Evolutionary conservation across 2,797 vertebrate species (phyloP).

Genomic region (Periparus ater): DNA sequence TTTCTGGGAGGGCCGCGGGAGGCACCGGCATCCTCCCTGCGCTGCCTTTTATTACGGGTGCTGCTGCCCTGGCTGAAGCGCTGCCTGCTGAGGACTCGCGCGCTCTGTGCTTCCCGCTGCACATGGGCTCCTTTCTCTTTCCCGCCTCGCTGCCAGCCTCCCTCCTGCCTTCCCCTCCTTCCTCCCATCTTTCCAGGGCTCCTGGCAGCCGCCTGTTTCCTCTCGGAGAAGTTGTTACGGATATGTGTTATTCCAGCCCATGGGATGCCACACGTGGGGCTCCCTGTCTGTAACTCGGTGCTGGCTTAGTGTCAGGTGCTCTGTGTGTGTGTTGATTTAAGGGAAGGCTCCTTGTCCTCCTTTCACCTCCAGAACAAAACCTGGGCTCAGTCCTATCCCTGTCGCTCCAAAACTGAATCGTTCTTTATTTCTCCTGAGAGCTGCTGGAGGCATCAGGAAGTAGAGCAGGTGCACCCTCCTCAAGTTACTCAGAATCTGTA

Average conservation of each 20-base stretch:
- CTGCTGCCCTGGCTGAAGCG: background rate
- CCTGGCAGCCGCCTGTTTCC: background rate
- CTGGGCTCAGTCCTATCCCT: background rate
- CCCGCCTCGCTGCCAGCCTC: background rate
- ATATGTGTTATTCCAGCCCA: background rate
- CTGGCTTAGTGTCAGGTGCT: background rate
- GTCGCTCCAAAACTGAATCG: fast-evolving
- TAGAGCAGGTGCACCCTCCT: background rate
- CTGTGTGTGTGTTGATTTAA: background rate
- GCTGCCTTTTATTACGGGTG: background rate
- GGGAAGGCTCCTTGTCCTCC: background rate
- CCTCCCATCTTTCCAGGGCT: background rate
- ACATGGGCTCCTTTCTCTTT: background rate
- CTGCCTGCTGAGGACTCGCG: background rate
- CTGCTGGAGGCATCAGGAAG: background rate
- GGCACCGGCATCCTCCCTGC: background rate
- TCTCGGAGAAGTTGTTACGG: background rate
- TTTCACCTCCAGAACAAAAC: background rate
- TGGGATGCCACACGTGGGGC: background rate
- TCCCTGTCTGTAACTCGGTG: background rate
- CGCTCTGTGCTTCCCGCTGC: background rate
- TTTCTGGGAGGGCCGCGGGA: background rate
- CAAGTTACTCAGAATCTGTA: background rate
- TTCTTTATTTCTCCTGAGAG: background rate
- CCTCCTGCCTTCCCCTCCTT: background rate